Base-by-base conservation (phyloP, 2,113 vertebrate species). In the Megaleporinus macrocephalus region DNA sequence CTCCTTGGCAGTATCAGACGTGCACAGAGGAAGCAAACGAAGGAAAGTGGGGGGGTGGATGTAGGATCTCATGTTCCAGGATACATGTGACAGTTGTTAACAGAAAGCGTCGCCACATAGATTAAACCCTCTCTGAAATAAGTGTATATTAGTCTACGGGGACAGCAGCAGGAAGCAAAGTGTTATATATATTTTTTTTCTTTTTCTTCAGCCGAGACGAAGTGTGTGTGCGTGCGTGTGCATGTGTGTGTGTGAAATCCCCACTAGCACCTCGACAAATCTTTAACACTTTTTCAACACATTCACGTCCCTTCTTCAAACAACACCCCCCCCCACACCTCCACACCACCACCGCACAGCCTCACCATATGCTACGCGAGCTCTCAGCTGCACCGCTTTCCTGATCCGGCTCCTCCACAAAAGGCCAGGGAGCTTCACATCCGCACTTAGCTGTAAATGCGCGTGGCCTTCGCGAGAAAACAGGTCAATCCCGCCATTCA, bases 111-210 rank as follows among this genome's bases (percentile, higher is more conserved):
- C 9, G 33, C 1, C 22, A 44, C 20, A 41, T 69, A 41, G 4
- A 70, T 68, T 20, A 68, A 36, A 68, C 0, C 30, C 30, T 66
- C 3, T 7, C 11, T 44, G 5, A 71, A 49, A 26, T 7, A 63
- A 55, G 72, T 81, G 51, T 75, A 41, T 76, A 81, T 81, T 75
- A 81, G 80, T 24, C 90, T 90, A 87, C 82, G 68, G 85, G 84
- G 87, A 90, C 82, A 51, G 82, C 62, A 27, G 83, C 76, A 86
- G 87, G 87, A 89, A 85, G 91, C 88, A 87, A 80, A 86, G 79
- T 82, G 80, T 72, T 80, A n/a, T n/a, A n/a, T n/a, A n/a, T n/a
- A n/a, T n/a, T n/a, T n/a, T n/a, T 36, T 36, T 36, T 7, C 7
- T 36, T 26, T 6, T 26, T 18, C n/a, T 16, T 86, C 80, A 79